Evolutionary conservation across 1,140 invertebrate genomes (phyloP).

Genomic region (Sinella curviseta): DNA sequence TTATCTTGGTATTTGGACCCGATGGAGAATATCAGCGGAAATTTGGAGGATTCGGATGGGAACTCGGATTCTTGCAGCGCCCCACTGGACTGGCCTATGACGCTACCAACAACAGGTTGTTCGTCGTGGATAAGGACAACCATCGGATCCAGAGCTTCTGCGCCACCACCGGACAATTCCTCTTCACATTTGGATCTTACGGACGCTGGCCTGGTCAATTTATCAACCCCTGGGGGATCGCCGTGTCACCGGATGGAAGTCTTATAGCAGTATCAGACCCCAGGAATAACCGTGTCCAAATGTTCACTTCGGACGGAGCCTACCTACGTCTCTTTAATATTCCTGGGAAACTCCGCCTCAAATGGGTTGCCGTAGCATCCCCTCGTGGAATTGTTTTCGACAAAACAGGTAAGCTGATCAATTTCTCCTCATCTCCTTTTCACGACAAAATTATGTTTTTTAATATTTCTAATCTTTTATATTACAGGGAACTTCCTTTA

Average conservation of each 20-base stretch:
- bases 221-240: background rate
- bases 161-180: background rate
- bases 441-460: too few species aligned
- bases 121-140: background rate
- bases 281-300: background rate
- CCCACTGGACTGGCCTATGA: background rate
- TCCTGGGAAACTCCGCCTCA: background rate
- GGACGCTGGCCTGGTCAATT: background rate
- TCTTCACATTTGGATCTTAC: background rate
- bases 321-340: background rate
- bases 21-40: background rate
- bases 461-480: background rate
- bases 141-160: background rate
- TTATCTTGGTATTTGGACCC: background rate
- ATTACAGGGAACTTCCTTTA: background rate
- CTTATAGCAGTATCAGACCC: background rate
- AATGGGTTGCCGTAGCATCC: too few species aligned
- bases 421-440: background rate
- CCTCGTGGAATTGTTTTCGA: background rate
- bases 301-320: background rate
- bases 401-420: background rate
- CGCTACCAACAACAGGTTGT: background rate
- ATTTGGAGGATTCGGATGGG: background rate
- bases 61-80: background rate
- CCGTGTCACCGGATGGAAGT: background rate